phyloP scores from a whole-genome alignment of 1,140 invertebrate genomes.

The Nylanderia fulva region DNA sequence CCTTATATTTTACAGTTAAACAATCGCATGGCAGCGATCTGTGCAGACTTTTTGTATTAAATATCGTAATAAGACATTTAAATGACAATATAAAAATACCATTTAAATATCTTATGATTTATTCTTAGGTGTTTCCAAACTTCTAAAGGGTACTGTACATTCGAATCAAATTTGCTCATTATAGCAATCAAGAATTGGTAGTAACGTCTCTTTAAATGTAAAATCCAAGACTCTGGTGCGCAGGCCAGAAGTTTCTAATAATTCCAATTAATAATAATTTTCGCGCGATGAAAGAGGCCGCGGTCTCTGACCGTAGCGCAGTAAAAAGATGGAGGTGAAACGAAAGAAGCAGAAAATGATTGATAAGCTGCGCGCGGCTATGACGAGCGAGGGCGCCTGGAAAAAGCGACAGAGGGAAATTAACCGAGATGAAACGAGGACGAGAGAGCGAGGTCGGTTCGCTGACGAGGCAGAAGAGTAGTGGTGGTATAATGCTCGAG shows the following conservation, averaged over 20 bases:
- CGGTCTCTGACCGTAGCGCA: neutral
- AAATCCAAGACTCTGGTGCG: neutral
- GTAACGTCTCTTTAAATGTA: neutral
- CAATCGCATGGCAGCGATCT: too few species aligned
- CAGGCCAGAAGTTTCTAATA: neutral
- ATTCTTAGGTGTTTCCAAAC: too few species aligned
- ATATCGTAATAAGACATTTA: too few species aligned
- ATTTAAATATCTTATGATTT: too few species aligned
- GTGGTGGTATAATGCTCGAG: neutral
- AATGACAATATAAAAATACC: too few species aligned
- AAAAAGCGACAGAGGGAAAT: constrained; percentile 69
- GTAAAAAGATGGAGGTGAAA: constrained; percentile 1
- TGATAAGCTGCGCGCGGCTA: constrained; percentile 59
- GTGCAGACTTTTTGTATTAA: too few species aligned
- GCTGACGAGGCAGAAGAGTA: constrained; percentile 56
- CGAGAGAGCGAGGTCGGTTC: constrained; percentile 39
- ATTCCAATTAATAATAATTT: neutral
- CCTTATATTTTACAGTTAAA: too few species aligned
- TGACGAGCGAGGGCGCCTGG: constrained; percentile 64
- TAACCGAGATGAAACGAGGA: constrained; percentile 66
- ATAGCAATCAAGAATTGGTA: neutral
- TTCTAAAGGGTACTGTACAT: too few species aligned
- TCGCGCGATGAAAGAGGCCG: neutral
- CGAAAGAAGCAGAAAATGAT: constrained; percentile 55
- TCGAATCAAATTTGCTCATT: neutral